Conservation (phyloP, 2,888 invertebrate species). For the Morpho achilles region DNA sequence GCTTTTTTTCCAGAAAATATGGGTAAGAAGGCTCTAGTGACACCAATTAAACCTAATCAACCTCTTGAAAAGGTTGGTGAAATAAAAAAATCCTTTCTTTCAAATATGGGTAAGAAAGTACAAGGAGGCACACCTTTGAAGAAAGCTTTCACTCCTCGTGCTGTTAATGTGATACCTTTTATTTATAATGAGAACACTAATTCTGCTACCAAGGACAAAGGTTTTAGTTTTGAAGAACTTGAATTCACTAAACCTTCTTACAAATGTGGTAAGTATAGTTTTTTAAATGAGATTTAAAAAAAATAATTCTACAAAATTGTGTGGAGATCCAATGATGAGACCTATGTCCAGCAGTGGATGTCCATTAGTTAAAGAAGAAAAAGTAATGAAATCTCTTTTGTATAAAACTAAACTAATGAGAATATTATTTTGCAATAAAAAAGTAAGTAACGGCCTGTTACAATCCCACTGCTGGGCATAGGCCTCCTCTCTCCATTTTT, state of each 20-base stretch:
- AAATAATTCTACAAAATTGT: too few species aligned
- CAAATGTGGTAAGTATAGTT: conserved; percentile 44
- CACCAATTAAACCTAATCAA: conserved; percentile 46
- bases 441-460: too few species aligned
- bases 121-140: conserved; percentile 52
- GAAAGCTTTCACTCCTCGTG: conserved; percentile 53
- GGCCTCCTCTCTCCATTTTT: too few species aligned
- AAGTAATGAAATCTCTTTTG: too few species aligned
- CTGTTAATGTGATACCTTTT: conserved; percentile 51
- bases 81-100: conserved; percentile 59
- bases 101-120: conserved; percentile 58
- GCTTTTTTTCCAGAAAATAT: conserved; percentile 51
- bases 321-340: too few species aligned
- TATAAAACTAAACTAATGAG: too few species aligned
- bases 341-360: too few species aligned
- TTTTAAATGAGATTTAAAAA: not conserved
- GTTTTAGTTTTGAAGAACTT: conserved; percentile 45
- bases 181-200: conserved; percentile 57
- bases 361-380: too few species aligned
- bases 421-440: too few species aligned
- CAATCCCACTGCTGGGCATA: too few species aligned
- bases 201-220: conserved; percentile 24
- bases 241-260: conserved; percentile 57
- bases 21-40: conserved; percentile 52
- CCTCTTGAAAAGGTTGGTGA: conserved; percentile 57